Conservation (phyloP, 2,113 vertebrate species). For the Mugil cephalus region DNA sequence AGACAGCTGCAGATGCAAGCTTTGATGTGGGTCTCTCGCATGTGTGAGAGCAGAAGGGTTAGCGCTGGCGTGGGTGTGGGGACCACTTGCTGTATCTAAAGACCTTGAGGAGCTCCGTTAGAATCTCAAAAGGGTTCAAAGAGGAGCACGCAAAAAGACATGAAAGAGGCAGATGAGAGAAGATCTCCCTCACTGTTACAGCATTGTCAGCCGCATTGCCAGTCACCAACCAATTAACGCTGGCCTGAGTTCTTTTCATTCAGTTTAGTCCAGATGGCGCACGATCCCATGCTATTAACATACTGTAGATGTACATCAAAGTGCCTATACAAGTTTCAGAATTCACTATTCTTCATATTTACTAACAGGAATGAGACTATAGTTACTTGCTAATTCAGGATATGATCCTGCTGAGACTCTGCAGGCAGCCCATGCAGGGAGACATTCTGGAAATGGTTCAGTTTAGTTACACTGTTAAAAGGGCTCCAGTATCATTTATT, state of each 20-base stretch:
- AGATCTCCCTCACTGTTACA: slow-evolving; percentile 33
- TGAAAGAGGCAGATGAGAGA: slow-evolving; percentile 45
- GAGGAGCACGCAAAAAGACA: slow-evolving; percentile 44
- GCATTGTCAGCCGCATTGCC: slow-evolving; percentile 20
- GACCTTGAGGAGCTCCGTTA: slow-evolving; percentile 48
- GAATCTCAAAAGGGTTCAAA: slow-evolving; percentile 55
- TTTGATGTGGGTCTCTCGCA: slow-evolving; percentile 66
- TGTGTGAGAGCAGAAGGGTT: slow-evolving; percentile 45
- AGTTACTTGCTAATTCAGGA: not conserved
- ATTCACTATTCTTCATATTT: not conserved
- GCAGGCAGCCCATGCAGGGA: too few relatives aligned
- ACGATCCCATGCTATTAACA: slow-evolving; percentile 21
- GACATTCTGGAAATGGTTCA: too few relatives aligned
- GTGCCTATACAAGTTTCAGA: not conserved
- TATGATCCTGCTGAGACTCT: too few relatives aligned
- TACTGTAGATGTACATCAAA: slow-evolving; percentile 37
- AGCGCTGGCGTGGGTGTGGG: slow-evolving; percentile 58
- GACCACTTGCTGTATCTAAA: slow-evolving; percentile 77
- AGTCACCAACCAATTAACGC: slow-evolving; percentile 51
- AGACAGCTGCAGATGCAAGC: slow-evolving; percentile 64
- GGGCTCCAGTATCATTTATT: too few relatives aligned
- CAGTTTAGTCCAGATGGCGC: slow-evolving; percentile 17
- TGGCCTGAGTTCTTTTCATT: slow-evolving; percentile 16
- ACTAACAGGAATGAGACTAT: not conserved
- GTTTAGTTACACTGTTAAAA: too few relatives aligned